Evolutionary conservation across 2,888 invertebrate species (phyloP).

Genomic region (Sphaeridia pumilis): DNA sequence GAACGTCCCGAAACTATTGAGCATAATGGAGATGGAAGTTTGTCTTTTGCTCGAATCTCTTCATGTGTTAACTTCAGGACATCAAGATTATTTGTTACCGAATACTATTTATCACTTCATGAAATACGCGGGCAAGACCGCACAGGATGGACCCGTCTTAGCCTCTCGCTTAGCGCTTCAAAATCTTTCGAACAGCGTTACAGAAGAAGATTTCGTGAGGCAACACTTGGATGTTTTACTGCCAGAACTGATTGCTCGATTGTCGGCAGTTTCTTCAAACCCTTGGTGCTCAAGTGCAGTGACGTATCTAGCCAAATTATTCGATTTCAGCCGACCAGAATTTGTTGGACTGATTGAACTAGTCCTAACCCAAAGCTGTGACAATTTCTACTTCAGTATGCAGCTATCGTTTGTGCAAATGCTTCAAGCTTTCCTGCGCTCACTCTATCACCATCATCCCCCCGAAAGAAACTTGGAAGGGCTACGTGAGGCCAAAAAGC

Average conservation of each 20-base stretch:
- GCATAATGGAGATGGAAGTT: slow-evolving; percentile 13
- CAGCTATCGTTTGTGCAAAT: slow-evolving; percentile 10
- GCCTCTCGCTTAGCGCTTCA: neutral
- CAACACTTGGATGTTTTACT: slow-evolving; percentile 25
- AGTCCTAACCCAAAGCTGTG: slow-evolving; percentile 26
- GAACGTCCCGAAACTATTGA: slow-evolving; percentile 6
- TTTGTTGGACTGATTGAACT: slow-evolving; percentile 26
- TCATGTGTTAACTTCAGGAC: slow-evolving; percentile 12
- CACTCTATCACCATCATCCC: slow-evolving; percentile 6
- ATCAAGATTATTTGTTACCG: slow-evolving; percentile 19
- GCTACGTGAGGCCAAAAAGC: too few species aligned
- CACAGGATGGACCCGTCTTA: neutral
- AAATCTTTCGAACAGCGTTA: neutral
- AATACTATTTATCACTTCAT: slow-evolving; percentile 23
- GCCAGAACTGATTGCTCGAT: slow-evolving; percentile 27
- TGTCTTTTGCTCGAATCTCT: slow-evolving; percentile 23
- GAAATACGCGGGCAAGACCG: slow-evolving; percentile 21
- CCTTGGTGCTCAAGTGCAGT: slow-evolving; percentile 28
- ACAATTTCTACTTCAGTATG: slow-evolving; percentile 16
- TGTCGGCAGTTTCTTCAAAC: slow-evolving; percentile 20
- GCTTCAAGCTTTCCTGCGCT: slow-evolving; percentile 15
- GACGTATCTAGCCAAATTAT: slow-evolving; percentile 28
- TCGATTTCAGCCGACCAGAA: slow-evolving; percentile 24
- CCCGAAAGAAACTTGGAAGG: slow-evolving; percentile 5
- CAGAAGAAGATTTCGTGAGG: slow-evolving; percentile 14